These are phyloP conservation scores for Phyllotis vaccarum DNA, from an alignment of 2,797 vertebrate genomes.

Conservation along the genomic window DNA sequence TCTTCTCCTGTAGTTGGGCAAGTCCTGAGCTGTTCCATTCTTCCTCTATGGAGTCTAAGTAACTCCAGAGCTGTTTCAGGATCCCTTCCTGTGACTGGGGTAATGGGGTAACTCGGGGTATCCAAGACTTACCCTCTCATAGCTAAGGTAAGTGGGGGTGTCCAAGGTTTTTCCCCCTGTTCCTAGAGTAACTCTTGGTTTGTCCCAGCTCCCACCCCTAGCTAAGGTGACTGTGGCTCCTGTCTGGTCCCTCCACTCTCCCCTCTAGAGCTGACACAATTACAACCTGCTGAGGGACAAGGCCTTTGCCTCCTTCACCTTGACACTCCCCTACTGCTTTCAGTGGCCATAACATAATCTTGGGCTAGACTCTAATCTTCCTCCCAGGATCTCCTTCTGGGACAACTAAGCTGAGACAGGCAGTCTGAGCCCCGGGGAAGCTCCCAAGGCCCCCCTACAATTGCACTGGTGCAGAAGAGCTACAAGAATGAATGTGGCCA, in stretches of 20 bases:
- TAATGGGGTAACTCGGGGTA: not conserved
- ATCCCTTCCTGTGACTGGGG: not conserved
- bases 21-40: not conserved
- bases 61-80: not conserved
- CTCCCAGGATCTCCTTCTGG: not conserved
- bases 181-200: not conserved
- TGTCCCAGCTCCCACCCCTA: not conserved
- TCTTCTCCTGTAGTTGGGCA: not conserved
- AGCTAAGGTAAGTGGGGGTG: not conserved
- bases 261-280: no score
- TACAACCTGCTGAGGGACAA: not conserved
- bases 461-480: not conserved
- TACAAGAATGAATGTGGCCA: rapidly evolving
- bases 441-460: rapidly evolving
- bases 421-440: not conserved
- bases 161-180: not conserved
- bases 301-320: not conserved
- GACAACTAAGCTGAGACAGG: not conserved
- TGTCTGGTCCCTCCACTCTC: not conserved
- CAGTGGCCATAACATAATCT: not conserved
- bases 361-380: not conserved
- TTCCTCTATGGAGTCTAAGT: not conserved
- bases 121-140: not conserved
- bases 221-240: not conserved
- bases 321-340: not conserved